These are phyloP conservation scores for Zaprionus ornatus DNA, from an alignment of 1,140 invertebrate genomes.

Conservation along the genomic window DNA sequence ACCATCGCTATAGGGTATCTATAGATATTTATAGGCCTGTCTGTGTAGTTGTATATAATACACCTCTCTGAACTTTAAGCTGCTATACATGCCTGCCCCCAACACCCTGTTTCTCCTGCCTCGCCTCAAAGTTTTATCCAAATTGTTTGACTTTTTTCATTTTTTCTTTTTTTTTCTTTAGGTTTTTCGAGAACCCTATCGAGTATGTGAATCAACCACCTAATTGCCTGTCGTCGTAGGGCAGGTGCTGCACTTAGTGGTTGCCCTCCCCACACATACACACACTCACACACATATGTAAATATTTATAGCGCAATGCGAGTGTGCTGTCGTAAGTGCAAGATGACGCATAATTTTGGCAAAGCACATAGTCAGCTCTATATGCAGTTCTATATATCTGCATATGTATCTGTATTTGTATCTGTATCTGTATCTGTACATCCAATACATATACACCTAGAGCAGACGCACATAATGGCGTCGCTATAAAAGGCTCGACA, in stretches of 20 bases:
- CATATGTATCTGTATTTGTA: neutral
- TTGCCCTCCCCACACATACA: neutral
- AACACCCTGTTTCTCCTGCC: neutral
- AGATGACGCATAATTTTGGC: slow-evolving; percentile 35
- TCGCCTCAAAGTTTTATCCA: neutral
- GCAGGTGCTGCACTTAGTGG: neutral
- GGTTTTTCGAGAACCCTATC: neutral
- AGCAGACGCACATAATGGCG: slow-evolving; percentile 1
- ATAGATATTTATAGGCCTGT: no score
- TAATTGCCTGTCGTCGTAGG: neutral
- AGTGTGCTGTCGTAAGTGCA: slow-evolving; percentile 18
- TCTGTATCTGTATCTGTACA: neutral
- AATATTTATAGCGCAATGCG: slow-evolving; percentile 2
- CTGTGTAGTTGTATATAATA: no score
- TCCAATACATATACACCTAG: neutral
- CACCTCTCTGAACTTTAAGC: no score
- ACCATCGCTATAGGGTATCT: no score
- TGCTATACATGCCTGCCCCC: no score
- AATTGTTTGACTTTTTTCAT: neutral
- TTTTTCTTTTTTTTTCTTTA: neutral
- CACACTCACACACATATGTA: neutral
- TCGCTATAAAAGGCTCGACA: slow-evolving; percentile 25
- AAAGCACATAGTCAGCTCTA: slow-evolving; percentile 3
- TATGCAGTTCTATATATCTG: slow-evolving; percentile 2
- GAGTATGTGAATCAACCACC: neutral